Base-by-base conservation (phyloP, 2,113 vertebrate species). In the Calidris pugnax region DNA sequence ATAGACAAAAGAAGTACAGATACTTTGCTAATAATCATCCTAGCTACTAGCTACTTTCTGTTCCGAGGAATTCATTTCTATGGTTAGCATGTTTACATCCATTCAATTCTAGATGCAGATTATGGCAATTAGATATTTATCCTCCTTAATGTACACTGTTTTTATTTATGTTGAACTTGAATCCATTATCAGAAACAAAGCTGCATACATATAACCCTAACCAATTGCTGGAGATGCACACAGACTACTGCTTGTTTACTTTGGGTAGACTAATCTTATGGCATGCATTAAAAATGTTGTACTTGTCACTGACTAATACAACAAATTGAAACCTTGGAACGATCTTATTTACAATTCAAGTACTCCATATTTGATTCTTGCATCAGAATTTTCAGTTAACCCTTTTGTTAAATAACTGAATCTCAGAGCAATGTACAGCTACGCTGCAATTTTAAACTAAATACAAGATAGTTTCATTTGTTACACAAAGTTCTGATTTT, bases 111-210 rank as follows among this genome's bases (percentile, higher is more conserved):
- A 75, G 71, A 85, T 77, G 90, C 48, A 97, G 94, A 96, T 94
- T 96, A 97, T 92, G 97, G 96, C 96, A 97, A 95, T 98, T 95
- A 98, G 96, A 95, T 97, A 94, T 98, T 97, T 98, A 95, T 97
- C 95, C 87, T 26, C 57, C 90, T 93, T 98, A 97, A 97, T 97
- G 96, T 97, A 96, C 95, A 82, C 91, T 97, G 96, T 87, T 97
- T 98, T 97, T 92, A 97, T 97, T 98, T 97, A 97, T 94, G 97
- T 95, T 97, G 96, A 95, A 93, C 93, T 97, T 73, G 97, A 97
- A 98, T 97, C 97, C 97, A 97, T 98, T 97, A 97, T 94, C 95
- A 97, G 97, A 97, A 98, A 98, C 98, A 98, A 98, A 97, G 97
- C 97, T 97, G 96, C 93, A 96, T 48, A 87, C 89, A 93, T 95